These are phyloP conservation scores for Caenorhabditis sp. DNA, from an alignment of 2,888 invertebrate genomes.

Conservation along the genomic window DNA sequence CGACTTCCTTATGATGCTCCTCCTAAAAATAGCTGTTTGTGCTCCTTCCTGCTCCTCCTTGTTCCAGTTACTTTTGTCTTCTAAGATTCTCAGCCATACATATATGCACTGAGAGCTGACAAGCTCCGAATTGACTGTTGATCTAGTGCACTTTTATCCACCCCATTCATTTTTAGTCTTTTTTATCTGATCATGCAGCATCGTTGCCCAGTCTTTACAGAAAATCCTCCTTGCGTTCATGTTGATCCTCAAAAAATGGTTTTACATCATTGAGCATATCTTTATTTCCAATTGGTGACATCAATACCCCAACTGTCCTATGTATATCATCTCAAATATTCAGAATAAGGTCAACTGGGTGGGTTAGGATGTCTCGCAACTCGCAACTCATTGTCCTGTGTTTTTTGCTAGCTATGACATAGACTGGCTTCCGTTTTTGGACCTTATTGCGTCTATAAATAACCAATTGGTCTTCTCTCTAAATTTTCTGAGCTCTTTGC, in stretches of 20 bases:
- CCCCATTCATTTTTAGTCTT: not conserved
- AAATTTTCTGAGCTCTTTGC: not conserved
- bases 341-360: not conserved
- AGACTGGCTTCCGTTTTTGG: slow-evolving; percentile 4
- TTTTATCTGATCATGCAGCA: not conserved
- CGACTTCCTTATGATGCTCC: not conserved
- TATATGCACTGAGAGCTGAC: too few relatives aligned
- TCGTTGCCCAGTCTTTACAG: not conserved
- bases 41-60: not conserved
- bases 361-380: not conserved
- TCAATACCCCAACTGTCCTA: slow-evolving; percentile 14
- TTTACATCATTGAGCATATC: slow-evolving; percentile 27
- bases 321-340: slow-evolving; percentile 26
- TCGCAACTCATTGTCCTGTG: too few relatives aligned
- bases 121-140: too few relatives aligned
- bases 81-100: too few relatives aligned
- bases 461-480: slow-evolving; percentile 2
- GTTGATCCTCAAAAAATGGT: slow-evolving; percentile 9
- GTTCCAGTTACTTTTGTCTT: too few relatives aligned
- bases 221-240: not conserved
- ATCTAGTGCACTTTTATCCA: not conserved
- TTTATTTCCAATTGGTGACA: not conserved
- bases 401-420: slow-evolving; percentile 14
- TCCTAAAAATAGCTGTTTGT: not conserved
- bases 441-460: slow-evolving; percentile 16